Evolutionary conservation across 2,797 vertebrate species (phyloP), one percentile per base, ranked within the genome.

Genomic region (Cuculus canorus): DNA sequence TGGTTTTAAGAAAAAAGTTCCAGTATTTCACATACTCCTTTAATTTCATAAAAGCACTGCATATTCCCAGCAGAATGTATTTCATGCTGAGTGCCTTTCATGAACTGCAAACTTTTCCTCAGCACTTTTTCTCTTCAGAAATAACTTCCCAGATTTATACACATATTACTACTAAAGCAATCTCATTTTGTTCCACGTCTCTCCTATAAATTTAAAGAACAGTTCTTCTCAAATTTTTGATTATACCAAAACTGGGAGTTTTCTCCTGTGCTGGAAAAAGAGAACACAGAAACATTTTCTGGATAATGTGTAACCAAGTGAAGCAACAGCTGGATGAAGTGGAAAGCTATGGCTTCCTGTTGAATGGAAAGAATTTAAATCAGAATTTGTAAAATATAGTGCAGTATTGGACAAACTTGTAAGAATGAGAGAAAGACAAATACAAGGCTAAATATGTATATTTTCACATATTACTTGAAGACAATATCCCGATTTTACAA

Each of bases 341-440:
- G 52, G 60, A 80, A 86, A 76, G 24, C 61, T 83, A 90, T 72
- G 65, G 28, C 61, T 93, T 95, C 64, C 86, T 90, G 43, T 69
- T 73, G 87, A 90, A 91, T 43, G 86, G 88, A 96, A 96, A 90
- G 63, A 91, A 96, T 95, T 96, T 90, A 91, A 91, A 82, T 86
- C 68, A 83, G 61, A 92, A 96, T 96, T 96, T 90, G 11, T 80
- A 83, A 92, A 88, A 77, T 88, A 94, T n/a, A 84, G 32, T 59
- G 22, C 35, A 85, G 22, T 39, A 69, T 71, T 91, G 86, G 82
- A 87, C 41, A 93, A 75, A n/a, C 5, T 84, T 28, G 64, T 52
- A 89, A 47, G 72, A 92, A 82, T 75, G 66, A 87, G 21, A 37
- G 48, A 92, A 94, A 82, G 39, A 4, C 66, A 87, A 95, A 82